Evolutionary conservation across 2,113 vertebrate species (phyloP).

Genomic region (Monopterus albus): DNA sequence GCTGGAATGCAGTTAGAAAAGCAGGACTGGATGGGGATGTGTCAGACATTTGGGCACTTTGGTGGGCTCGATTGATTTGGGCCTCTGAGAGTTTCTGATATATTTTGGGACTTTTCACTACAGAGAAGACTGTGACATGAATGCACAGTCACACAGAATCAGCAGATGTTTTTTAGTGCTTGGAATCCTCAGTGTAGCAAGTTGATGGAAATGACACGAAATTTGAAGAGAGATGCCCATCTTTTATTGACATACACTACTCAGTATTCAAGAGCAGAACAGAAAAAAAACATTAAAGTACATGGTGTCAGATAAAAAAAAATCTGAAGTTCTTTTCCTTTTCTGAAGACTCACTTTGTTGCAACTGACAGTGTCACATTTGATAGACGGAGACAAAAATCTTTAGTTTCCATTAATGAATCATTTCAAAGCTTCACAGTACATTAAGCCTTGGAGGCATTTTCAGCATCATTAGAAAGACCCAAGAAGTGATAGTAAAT

Average conservation of each 20-base stretch:
- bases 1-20: constrained; percentile 9
- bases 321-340: background rate
- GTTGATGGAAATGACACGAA: background rate
- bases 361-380: background rate
- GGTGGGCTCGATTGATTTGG: constrained; percentile 46
- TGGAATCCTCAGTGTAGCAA: constrained; percentile 2
- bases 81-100: constrained; percentile 34
- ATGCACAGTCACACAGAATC: constrained; percentile 3
- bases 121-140: constrained; percentile 25
- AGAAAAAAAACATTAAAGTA: background rate
- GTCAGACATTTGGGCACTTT: constrained; percentile 41
- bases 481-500: constrained; percentile 14
- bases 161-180: constrained; percentile 44
- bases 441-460: constrained; percentile 28
- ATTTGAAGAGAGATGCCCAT: constrained; percentile 2
- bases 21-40: constrained; percentile 27
- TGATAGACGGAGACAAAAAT: constrained; percentile 18
- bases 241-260: background rate
- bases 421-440: constrained; percentile 10
- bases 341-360: background rate
- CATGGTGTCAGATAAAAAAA: background rate
- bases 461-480: constrained; percentile 8
- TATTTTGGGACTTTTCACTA: constrained; percentile 16
- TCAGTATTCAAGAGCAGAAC: background rate
- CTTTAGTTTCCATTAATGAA: constrained; percentile 21